Conservation (phyloP, 2,113 vertebrate species). For the Odontesthes bonariensis region DNA sequence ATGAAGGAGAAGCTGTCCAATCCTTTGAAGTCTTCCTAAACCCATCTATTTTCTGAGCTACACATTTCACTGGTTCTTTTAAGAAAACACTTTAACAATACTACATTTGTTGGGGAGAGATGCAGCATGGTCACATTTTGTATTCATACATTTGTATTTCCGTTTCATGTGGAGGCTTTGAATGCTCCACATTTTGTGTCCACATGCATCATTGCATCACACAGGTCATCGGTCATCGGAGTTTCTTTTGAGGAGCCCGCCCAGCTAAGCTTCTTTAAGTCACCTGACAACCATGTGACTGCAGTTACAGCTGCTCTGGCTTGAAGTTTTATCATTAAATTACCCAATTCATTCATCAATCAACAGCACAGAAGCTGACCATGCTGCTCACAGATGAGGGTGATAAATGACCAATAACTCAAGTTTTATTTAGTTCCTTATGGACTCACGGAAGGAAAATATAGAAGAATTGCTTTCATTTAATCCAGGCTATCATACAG, state of each 20-base stretch:
- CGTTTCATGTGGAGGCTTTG: neutral
- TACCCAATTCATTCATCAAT: slow-evolving; percentile 4
- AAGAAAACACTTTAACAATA: too few species aligned
- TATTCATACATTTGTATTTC: neutral
- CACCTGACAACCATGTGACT: neutral
- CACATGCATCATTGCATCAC: neutral
- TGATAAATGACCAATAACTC: slow-evolving; percentile 14
- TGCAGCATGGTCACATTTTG: too few species aligned
- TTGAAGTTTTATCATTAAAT: neutral
- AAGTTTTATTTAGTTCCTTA: neutral
- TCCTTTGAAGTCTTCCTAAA: too few species aligned
- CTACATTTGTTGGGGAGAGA: too few species aligned
- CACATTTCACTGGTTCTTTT: too few species aligned
- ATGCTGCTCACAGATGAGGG: slow-evolving; percentile 15
- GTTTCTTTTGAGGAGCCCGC: neutral
- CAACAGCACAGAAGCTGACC: slow-evolving; percentile 2
- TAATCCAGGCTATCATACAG: neutral
- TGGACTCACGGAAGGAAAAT: neutral
- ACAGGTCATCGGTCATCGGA: neutral
- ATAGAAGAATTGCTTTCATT: neutral
- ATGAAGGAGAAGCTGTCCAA: too few species aligned
- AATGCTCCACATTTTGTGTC: neutral
- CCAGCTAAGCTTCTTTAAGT: neutral
- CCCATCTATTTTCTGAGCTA: too few species aligned
- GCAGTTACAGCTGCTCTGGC: neutral